These are phyloP conservation scores for Xylocopa sonorina DNA, from an alignment of 1,140 invertebrate species.

Conservation along the genomic window DNA sequence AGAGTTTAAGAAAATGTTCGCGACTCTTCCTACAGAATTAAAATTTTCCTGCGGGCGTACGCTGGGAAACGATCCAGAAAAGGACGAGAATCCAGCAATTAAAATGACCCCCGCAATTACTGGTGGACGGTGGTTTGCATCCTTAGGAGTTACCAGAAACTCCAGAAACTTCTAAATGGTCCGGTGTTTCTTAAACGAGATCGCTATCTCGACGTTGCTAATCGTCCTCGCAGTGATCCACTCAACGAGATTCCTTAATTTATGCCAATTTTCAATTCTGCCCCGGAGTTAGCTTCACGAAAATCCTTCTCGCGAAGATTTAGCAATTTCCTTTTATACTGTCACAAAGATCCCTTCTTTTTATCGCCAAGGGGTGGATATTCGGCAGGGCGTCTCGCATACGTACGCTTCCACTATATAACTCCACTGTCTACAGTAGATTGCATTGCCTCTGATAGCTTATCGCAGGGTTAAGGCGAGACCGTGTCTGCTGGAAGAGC, in stretches of 20 bases:
- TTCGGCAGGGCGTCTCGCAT: neutral
- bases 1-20: neutral
- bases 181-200: slow-evolving; percentile 16
- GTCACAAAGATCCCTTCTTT: neutral
- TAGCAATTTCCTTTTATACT: neutral
- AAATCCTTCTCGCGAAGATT: neutral
- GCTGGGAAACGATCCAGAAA: neutral
- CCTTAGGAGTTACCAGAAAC: neutral
- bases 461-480: slow-evolving; percentile 21
- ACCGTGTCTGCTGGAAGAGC: neutral
- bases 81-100: neutral
- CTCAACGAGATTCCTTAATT: neutral
- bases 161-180: neutral
- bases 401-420: neutral
- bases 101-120: slow-evolving; percentile 24
- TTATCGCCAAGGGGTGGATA: slow-evolving; percentile 11
- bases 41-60: neutral
- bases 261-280: neutral
- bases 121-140: neutral
- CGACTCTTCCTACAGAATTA: too few species aligned
- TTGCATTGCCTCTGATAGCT: slow-evolving; percentile 38
- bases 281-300: neutral
- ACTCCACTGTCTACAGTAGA: slow-evolving; percentile 29
- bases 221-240: neutral
- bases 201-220: neutral